phyloP scores from a whole-genome alignment of 2,888 invertebrate species.

The Griposia aprilina region DNA sequence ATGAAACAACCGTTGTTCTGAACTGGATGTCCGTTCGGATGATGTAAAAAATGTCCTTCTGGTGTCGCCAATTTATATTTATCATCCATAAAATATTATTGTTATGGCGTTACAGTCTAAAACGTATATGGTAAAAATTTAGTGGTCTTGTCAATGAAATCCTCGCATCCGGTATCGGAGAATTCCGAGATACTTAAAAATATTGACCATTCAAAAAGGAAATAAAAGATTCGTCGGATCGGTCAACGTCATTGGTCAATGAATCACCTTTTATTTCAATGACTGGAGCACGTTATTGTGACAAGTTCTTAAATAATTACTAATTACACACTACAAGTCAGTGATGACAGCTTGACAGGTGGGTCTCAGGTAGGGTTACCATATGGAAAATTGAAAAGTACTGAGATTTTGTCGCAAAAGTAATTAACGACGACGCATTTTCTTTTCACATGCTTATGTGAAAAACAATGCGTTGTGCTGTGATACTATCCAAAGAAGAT shows the following conservation, averaged over 20 bases:
- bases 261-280: constrained; percentile 60
- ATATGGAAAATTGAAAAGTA: too few species aligned
- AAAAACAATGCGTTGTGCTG: too few species aligned
- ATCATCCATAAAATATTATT: constrained; percentile 61
- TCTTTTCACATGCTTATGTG: too few species aligned
- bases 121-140: constrained; percentile 44
- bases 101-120: constrained; percentile 48
- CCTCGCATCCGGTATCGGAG: constrained; percentile 55
- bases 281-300: constrained; percentile 44
- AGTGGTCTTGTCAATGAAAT: constrained; percentile 42
- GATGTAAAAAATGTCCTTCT: constrained; percentile 49
- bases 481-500: too few species aligned
- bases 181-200: constrained; percentile 51
- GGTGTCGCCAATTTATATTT: constrained; percentile 50
- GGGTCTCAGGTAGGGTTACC: too few species aligned
- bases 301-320: constrained; percentile 59
- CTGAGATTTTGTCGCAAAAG: too few species aligned
- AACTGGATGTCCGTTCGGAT: constrained; percentile 47
- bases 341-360: constrained; percentile 64
- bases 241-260: constrained; percentile 58
- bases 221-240: constrained; percentile 54
- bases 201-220: constrained; percentile 47
- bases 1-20: constrained; percentile 58
- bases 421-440: too few species aligned
- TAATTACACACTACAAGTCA: constrained; percentile 49